Evolutionary conservation across 1,140 invertebrate genomes (phyloP).

Genomic region (Papilio glaucus): DNA sequence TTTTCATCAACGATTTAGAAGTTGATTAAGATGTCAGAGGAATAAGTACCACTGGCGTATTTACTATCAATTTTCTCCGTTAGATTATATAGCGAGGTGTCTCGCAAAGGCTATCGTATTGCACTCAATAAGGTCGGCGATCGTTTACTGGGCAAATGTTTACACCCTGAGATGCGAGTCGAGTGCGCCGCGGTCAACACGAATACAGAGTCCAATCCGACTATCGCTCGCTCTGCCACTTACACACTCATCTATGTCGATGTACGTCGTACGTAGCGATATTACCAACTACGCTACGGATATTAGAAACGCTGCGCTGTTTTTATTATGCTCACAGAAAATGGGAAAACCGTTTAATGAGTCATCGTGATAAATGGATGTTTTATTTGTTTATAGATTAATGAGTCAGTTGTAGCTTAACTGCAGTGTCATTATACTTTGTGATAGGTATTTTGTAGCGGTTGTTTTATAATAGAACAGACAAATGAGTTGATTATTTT

Average conservation of each 20-base stretch:
- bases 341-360: constrained; percentile 34
- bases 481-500: neutral
- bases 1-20: neutral
- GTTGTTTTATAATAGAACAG: too few relatives aligned
- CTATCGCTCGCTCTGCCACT: constrained; percentile 28
- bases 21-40: constrained; percentile 6
- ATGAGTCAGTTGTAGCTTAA: constrained; percentile 21
- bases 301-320: constrained; percentile 32
- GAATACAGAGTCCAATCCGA: constrained; percentile 58
- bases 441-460: neutral
- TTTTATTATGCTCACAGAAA: constrained; percentile 34
- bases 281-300: constrained; percentile 36
- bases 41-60: constrained; percentile 28
- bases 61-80: constrained; percentile 38
- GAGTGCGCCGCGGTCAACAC: constrained; percentile 59
- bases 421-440: neutral
- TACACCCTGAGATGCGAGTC: constrained; percentile 58
- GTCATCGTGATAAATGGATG: constrained; percentile 36
- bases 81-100: constrained; percentile 50
- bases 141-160: constrained; percentile 70
- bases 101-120: constrained; percentile 60
- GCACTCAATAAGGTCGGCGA: constrained; percentile 61
- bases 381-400: constrained; percentile 34
- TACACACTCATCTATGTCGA: neutral
- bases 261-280: constrained; percentile 17